phyloP scores from a whole-genome alignment of 1,140 invertebrate species.

The Lepidotrigona ventralis region DNA sequence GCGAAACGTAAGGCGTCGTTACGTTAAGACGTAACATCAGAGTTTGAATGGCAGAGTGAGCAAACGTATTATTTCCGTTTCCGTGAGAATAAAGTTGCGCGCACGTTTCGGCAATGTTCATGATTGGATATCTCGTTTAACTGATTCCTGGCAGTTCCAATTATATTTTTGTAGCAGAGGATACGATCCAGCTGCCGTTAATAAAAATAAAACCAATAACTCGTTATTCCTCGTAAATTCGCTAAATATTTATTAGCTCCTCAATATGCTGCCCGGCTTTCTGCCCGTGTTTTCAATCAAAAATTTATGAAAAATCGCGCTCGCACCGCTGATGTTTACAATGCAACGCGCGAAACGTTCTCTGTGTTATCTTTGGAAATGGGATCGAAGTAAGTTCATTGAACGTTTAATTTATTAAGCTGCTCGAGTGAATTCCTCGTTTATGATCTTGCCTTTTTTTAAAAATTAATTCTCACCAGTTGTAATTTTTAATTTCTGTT shows the following conservation, averaged over 20 bases:
- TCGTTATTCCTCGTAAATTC: conserved; percentile 46
- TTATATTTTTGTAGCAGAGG: conserved; percentile 18
- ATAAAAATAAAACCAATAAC: conserved; percentile 50
- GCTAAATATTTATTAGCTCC: conserved; percentile 56
- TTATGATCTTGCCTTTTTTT: too few species aligned
- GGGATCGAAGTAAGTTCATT: too few species aligned
- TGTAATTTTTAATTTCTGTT: too few species aligned
- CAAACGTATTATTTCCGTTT: conserved; percentile 7
- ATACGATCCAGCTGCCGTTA: neutral
- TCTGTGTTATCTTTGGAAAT: conserved; percentile 2
- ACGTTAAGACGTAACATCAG: too few species aligned
- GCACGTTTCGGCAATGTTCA: neutral
- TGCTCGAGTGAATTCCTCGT: too few species aligned
- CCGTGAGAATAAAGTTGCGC: neutral
- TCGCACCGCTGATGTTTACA: conserved; percentile 32
- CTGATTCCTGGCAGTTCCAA: neutral
- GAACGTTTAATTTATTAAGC: too few species aligned
- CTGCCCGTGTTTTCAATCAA: conserved; percentile 35
- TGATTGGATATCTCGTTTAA: conserved; percentile 20
- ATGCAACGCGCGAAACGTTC: conserved; percentile 10
- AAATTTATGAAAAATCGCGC: conserved; percentile 46
- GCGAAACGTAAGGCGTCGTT: too few species aligned
- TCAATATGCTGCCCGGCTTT: conserved; percentile 17
- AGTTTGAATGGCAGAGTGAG: neutral
- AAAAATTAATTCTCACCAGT: too few species aligned